Percentiles rank a stretch among this genome's conserved stretches.
These are phyloP conservation scores for Rattus rattus DNA, from an alignment of 2,113 vertebrate species.

Conservation along the genomic window DNA sequence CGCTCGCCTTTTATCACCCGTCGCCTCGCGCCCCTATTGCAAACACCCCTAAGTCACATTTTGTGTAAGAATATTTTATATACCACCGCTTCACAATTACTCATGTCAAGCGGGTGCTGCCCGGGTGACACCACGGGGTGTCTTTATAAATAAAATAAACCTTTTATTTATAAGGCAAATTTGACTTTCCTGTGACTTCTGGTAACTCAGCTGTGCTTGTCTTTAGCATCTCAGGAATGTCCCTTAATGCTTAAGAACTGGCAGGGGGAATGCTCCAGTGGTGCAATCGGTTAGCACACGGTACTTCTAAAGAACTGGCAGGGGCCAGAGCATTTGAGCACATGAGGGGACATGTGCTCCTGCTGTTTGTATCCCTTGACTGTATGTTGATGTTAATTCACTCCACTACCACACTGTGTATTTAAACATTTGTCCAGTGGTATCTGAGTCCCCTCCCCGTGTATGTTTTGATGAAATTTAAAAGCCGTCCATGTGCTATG, in stretches of 20 bases:
- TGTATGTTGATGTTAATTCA: not conserved
- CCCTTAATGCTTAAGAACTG: not conserved
- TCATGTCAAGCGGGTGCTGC: not conserved
- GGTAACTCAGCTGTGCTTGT: not conserved
- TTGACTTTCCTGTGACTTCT: not conserved
- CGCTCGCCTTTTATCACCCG: not conserved
- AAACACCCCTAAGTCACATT: not conserved
- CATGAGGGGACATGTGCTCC: not conserved
- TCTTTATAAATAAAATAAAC: too few relatives aligned
- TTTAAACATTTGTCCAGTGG: not conserved
- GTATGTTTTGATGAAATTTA: not conserved
- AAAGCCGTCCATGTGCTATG: not conserved
- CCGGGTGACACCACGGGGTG: too few relatives aligned
- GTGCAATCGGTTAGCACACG: too few relatives aligned
- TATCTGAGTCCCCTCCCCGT: not conserved
- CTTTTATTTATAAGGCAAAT: not conserved
- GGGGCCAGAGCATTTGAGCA: not conserved
- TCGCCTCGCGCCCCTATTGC: not conserved
- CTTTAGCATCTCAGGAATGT: not conserved
- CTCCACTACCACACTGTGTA: not conserved
- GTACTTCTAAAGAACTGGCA: not conserved
- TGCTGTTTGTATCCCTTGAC: not conserved
- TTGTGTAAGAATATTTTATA: not conserved
- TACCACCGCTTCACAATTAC: not conserved
- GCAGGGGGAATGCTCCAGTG: too few relatives aligned